Evolutionary conservation across 1,140 invertebrate species (phyloP), one percentile per base, ranked within the genome.

Genomic region (Anagrus nilaparvatae): DNA sequence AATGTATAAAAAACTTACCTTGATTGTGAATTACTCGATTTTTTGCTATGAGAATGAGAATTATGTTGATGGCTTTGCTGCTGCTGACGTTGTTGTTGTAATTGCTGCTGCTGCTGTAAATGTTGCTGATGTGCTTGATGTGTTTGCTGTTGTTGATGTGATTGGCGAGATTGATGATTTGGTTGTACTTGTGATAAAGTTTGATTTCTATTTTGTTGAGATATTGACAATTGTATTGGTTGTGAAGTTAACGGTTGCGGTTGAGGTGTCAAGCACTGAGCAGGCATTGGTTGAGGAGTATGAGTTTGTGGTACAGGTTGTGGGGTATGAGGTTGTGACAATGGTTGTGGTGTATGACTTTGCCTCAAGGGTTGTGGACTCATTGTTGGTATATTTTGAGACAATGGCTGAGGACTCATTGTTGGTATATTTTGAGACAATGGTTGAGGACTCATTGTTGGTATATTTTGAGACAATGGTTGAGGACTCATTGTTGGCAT

Each of bases 311-410:
- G 59, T 40, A 62, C 58, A 12, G 65, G 62, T 20, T 65, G 63
- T 2, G 67, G 56, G 18, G 62, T 61, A 23, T 67, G 69, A 31
- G 61, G 54, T 37, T 67, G 67, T 10, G 60, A 63, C 36, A 75
- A 64, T 58, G 75, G 55, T 57, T 74, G 61, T 54, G 73, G 56
- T 12, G 73, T 71, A 23, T 75, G 74, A 35, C 55, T 57, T n/a
- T 63, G 63, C 1, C 39, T 62, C 39, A 66, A 49, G 1, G 63
- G 63, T 18, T 65, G 62, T 1, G 64, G 64, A 43, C 61, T 65
- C 8, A 64, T 63, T 0, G 60, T 66, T 13, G 58, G 53, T 37
- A 66, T 54, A 34, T 51, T 62, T 27, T 66, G 64, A 9, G 60
- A 62, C 39, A 66, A 49, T 2, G 63, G 63, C 17, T 65, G 62